Conservation (phyloP, 2,888 invertebrate species). For the Cheilosia urbana region DNA sequence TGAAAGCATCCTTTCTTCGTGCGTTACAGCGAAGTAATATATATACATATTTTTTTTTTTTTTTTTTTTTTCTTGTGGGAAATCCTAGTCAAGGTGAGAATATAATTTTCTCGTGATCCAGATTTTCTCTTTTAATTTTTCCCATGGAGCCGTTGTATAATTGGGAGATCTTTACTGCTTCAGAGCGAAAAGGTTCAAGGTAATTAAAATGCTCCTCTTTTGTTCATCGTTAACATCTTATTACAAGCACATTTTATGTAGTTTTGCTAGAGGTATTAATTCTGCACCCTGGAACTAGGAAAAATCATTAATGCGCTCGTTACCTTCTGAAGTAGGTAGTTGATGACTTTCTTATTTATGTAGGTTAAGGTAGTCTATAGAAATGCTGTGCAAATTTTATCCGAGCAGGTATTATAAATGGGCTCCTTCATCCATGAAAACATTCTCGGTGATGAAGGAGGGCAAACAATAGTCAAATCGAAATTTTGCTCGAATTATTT, state of each 20-base stretch:
- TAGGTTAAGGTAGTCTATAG: slow-evolving; percentile 16
- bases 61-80: neutral
- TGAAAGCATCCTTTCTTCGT: too few species aligned
- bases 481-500: too few species aligned
- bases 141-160: neutral
- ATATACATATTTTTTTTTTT: too few species aligned
- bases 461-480: too few species aligned
- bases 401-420: neutral
- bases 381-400: neutral
- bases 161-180: slow-evolving; percentile 3
- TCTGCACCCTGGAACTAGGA: neutral
- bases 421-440: too few species aligned
- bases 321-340: slow-evolving; percentile 39
- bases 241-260: slow-evolving; percentile 20
- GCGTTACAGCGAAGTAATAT: too few species aligned
- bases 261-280: slow-evolving; percentile 9
- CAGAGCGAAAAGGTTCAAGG: slow-evolving; percentile 30
- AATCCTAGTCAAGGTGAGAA: neutral
- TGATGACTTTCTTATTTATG: neutral
- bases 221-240: slow-evolving; percentile 27
- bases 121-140: neutral
- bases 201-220: slow-evolving; percentile 37
- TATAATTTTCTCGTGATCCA: neutral
- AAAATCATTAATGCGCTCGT: slow-evolving; percentile 40
- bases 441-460: too few species aligned